These are phyloP conservation scores for Macropus fuliginosus DNA, from an alignment of 2,797 vertebrate genomes.

Conservation along the genomic window DNA sequence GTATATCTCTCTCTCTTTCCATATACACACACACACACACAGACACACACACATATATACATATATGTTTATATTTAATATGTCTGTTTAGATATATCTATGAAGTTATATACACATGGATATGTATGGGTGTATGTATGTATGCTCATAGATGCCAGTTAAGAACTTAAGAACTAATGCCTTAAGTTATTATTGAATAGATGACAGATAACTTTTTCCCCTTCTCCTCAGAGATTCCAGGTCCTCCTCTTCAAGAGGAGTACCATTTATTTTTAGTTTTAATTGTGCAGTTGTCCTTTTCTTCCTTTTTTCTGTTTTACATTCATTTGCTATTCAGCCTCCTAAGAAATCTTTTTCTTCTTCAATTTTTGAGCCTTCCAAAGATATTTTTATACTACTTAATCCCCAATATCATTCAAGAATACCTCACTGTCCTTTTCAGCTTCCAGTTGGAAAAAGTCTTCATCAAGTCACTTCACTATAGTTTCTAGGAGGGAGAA, in stretches of 20 bases:
- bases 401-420: background rate
- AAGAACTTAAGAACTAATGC: background rate
- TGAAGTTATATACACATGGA: background rate
- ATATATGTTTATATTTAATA: background rate
- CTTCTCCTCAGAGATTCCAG: background rate
- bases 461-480: background rate
- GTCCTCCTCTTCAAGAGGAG: background rate
- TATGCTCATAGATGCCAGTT: background rate
- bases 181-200: background rate
- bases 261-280: background rate
- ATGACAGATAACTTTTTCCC: background rate
- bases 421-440: too few species aligned
- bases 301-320: background rate
- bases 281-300: background rate
- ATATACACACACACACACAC: too few species aligned
- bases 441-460: background rate
- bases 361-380: background rate
- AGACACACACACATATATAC: too few species aligned
- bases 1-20: too few species aligned
- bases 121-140: too few species aligned
- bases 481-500: too few species aligned
- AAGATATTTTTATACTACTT: background rate
- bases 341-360: background rate
- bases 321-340: background rate
- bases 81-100: background rate